Evolutionary conservation across 2,888 invertebrate genomes (phyloP), one percentile per base, ranked within the genome.

Genomic region (Microctonus hyperodae): DNA sequence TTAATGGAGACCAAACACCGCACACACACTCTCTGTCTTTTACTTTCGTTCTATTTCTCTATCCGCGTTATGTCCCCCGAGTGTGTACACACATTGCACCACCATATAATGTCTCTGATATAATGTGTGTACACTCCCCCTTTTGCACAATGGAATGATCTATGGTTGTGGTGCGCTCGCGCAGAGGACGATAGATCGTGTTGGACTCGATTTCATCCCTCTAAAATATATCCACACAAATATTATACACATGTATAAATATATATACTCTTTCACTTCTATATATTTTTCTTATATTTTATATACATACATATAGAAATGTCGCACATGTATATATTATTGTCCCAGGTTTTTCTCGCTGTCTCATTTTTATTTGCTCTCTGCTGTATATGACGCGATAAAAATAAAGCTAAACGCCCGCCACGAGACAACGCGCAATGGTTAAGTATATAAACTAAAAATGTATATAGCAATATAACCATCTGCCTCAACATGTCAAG

Each of bases 1-100:
- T 83, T 83, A 83, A 83, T 83, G 82, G 82, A 82, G 82, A 83
- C 82, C 82, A 83, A 83, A 82, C 80, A 82, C 81, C 81, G 76
- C 81, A 78, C 81, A 76, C 80, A 81, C 75, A 78, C 13, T 37
- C n/a, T n/a, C 3, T 44, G 7, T 3, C 4, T 44, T 13, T 37
- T 5, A n/a, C 37, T 13, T 7, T 3, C 31, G n/a, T n/a, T n/a
- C 37, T 37, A 4, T n/a, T 13, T n/a, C 37, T 13, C 5, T n/a
- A 16, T 23, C 64, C 73, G 69, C 67, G 68, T 69, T 74, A 44
- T 44, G 71, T 77, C 75, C 78, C 78, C 72, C 70, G 72, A 76
- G 74, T 78, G 75, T 79, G 77, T 78, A 78, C 78, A 79, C 75
- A 77, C 69, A 70, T 65, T 72, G 69, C 67, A 68, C 72, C 71